A percentile compares a stretch with the other conserved stretches of the same genome.
Conservation (phyloP, 2,113 vertebrate species). For the Taxidea taxus region DNA sequence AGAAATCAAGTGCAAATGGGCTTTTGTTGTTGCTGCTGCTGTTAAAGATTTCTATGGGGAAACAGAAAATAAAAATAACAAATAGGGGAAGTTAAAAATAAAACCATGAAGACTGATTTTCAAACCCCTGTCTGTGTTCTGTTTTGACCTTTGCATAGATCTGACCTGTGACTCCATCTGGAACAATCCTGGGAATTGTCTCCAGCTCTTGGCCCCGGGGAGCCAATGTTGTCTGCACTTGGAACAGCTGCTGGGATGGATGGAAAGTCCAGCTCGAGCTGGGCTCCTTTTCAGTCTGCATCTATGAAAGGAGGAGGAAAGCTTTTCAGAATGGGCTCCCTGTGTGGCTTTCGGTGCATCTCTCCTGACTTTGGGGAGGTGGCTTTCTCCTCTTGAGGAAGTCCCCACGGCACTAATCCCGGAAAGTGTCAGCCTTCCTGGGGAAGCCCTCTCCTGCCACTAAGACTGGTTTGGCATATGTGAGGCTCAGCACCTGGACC, state of each 20-base stretch:
- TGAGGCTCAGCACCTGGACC: not conserved
- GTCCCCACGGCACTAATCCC: not conserved
- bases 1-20: not conserved
- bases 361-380: not conserved
- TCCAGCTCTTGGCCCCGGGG: not conserved
- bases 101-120: not conserved
- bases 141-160: not conserved
- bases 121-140: not conserved
- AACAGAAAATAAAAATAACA: not conserved
- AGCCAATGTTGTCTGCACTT: not conserved
- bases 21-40: not conserved
- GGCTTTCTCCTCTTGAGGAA: not conserved
- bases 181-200: not conserved
- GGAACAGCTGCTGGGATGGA: not conserved
- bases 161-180: not conserved
- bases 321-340: not conserved
- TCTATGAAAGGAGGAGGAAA: not conserved
- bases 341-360: not conserved
- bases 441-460: too few species aligned
- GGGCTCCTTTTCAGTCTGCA: not conserved
- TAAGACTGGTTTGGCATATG: too few species aligned
- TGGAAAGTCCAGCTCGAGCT: not conserved
- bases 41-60: not conserved
- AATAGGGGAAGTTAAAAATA: not conserved
- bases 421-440: not conserved